Conservation (phyloP, 2,797 vertebrate species). For the Benthosema pterotum region DNA sequence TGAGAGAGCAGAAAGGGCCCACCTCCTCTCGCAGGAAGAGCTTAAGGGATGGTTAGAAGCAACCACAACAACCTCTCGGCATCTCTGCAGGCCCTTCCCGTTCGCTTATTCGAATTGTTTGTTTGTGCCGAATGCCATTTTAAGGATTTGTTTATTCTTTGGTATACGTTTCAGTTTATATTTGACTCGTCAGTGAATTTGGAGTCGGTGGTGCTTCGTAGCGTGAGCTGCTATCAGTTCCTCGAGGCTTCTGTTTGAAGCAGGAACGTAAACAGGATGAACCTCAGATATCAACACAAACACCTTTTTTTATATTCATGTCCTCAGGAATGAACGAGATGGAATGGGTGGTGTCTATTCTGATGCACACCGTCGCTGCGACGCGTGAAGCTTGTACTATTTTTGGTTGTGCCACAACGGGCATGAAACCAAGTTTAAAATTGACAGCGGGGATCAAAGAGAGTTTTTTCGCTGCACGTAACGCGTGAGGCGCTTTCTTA, state of each 20-base stretch:
- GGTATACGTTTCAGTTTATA: conserved; percentile 20
- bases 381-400: too few relatives aligned
- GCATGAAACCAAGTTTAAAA: too few relatives aligned
- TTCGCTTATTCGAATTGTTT: too few relatives aligned
- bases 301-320: conserved; percentile 16
- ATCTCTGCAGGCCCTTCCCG: too few relatives aligned
- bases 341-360: too few relatives aligned
- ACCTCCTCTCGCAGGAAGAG: too few relatives aligned
- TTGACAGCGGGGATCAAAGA: conserved; percentile 21
- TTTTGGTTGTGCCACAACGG: too few relatives aligned
- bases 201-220: too few relatives aligned
- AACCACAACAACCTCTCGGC: too few relatives aligned
- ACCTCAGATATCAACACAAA: conserved; percentile 28
- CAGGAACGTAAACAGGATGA: conserved; percentile 30
- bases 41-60: too few relatives aligned
- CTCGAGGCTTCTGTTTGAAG: conserved; percentile 20
- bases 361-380: too few relatives aligned
- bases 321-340: conserved; percentile 1
- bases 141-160: conserved; percentile 3
- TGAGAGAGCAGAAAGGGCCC: too few relatives aligned
- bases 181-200: conserved; percentile 24
- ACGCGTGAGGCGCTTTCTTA: background rate
- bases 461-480: conserved; percentile 8
- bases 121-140: background rate
- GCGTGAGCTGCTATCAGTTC: background rate